Percentiles rank a stretch among this genome's conserved stretches.
Evolutionary conservation across 2,113 vertebrate species (phyloP).

Genomic region (Antennarius striatus): DNA sequence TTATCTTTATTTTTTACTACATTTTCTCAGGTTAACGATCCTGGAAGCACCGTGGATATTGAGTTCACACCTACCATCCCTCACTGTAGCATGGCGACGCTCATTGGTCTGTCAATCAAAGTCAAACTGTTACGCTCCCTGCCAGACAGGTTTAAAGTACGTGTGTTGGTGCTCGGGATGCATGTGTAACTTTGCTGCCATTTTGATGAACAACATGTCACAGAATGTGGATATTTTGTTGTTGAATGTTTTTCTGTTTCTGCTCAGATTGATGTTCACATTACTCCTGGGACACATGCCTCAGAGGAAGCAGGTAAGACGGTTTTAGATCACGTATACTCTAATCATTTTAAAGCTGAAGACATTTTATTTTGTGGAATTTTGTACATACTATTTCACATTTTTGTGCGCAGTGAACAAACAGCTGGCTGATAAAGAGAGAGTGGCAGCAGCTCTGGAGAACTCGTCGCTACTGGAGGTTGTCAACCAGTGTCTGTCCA

Average conservation of each 20-base stretch:
- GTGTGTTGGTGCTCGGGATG: not conserved
- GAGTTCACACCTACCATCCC: slow-evolving; percentile 97
- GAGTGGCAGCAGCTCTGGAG: slow-evolving; percentile 95
- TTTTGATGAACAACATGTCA: not conserved
- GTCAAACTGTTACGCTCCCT: slow-evolving; percentile 94
- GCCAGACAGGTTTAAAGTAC: slow-evolving; percentile 92
- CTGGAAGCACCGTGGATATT: slow-evolving; percentile 82
- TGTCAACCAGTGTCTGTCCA: slow-evolving; percentile 94
- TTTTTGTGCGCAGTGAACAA: slow-evolving; percentile 87
- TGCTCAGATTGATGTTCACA: slow-evolving; percentile 92
- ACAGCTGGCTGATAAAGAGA: slow-evolving; percentile 96
- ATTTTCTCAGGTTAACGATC: slow-evolving; percentile 83
- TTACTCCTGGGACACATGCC: slow-evolving; percentile 91
- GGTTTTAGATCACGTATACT: not conserved
- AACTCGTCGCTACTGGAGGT: slow-evolving; percentile 95
- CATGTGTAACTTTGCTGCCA: not conserved
- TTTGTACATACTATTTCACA: not conserved
- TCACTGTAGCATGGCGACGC: slow-evolving; percentile 97
- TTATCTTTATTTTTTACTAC: not conserved
- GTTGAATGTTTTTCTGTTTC: slow-evolving; percentile 13
- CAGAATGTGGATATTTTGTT: not conserved
- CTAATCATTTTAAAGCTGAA: not conserved
- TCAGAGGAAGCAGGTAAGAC: slow-evolving; percentile 89
- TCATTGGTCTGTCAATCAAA: slow-evolving; percentile 96
- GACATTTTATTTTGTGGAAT: not conserved